phyloP scores from a whole-genome alignment of 2,797 vertebrate genomes.

The Nyctibius grandis region DNA sequence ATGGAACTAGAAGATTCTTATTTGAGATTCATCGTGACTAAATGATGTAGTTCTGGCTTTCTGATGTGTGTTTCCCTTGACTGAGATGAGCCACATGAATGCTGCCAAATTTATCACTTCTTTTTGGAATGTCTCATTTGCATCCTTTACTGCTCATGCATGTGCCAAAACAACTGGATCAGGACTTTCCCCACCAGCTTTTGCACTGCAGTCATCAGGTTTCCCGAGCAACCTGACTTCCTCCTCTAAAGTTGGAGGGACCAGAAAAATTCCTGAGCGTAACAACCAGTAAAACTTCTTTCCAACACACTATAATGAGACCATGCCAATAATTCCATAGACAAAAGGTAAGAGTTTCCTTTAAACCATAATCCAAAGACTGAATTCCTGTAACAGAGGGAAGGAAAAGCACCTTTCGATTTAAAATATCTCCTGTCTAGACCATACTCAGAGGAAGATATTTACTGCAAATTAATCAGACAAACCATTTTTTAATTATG shows the following conservation, averaged over 20 bases:
- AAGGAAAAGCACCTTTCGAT: neutral
- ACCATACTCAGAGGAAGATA: neutral
- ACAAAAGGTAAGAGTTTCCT: neutral
- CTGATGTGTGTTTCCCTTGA: neutral
- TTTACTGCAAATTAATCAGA: neutral
- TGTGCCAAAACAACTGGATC: neutral
- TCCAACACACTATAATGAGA: neutral
- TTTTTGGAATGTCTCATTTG: constrained; percentile 18
- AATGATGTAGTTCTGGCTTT: neutral
- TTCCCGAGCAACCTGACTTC: neutral
- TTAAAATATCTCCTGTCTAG: neutral
- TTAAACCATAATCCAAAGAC: neutral
- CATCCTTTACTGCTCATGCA: neutral
- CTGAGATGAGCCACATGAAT: neutral
- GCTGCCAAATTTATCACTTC: neutral
- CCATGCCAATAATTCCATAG: neutral
- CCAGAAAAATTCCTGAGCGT: neutral
- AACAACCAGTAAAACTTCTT: neutral
- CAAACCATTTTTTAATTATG: neutral
- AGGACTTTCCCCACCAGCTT: neutral
- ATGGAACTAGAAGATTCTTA: neutral
- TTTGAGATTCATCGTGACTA: neutral
- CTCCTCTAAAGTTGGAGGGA: neutral
- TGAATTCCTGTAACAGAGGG: neutral
- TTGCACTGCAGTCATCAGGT: neutral